Conservation (phyloP, 2,888 invertebrate genomes). For the Leptodirus hochenwartii region DNA sequence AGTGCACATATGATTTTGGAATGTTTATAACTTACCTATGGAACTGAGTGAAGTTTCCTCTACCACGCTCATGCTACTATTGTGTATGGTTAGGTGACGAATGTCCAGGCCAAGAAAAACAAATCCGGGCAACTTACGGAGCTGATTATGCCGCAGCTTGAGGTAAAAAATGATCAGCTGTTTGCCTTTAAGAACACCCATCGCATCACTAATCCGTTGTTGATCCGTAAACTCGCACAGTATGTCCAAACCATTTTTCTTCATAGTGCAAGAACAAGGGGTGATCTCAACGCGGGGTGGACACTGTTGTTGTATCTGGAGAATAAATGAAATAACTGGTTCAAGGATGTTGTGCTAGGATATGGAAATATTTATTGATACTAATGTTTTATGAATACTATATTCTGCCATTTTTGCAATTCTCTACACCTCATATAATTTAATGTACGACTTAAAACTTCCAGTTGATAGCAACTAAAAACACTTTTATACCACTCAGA, state of each 20-base stretch:
- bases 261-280: slow-evolving; percentile 69
- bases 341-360: not conserved
- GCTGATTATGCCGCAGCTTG: slow-evolving; percentile 69
- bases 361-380: not conserved
- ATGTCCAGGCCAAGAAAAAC: slow-evolving; percentile 77
- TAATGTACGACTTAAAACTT: too few relatives aligned
- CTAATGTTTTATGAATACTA: not conserved
- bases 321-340: too few relatives aligned
- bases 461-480: too few relatives aligned
- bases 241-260: slow-evolving; percentile 77
- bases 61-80: slow-evolving; percentile 71
- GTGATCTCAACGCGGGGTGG: slow-evolving; percentile 55
- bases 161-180: slow-evolving; percentile 72
- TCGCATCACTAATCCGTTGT: slow-evolving; percentile 58
- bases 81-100: slow-evolving; percentile 73
- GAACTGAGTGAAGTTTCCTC: slow-evolving; percentile 78
- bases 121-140: slow-evolving; percentile 70
- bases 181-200: slow-evolving; percentile 65
- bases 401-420: slow-evolving; percentile 1
- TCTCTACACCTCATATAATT: too few relatives aligned
- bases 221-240: slow-evolving; percentile 76
- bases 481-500: too few relatives aligned
- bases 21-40: slow-evolving; percentile 39
- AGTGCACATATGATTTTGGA: not conserved
- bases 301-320: slow-evolving; percentile 44